These are phyloP conservation scores for Acleris literana DNA, from an alignment of 2,888 invertebrate genomes.

Conservation along the genomic window DNA sequence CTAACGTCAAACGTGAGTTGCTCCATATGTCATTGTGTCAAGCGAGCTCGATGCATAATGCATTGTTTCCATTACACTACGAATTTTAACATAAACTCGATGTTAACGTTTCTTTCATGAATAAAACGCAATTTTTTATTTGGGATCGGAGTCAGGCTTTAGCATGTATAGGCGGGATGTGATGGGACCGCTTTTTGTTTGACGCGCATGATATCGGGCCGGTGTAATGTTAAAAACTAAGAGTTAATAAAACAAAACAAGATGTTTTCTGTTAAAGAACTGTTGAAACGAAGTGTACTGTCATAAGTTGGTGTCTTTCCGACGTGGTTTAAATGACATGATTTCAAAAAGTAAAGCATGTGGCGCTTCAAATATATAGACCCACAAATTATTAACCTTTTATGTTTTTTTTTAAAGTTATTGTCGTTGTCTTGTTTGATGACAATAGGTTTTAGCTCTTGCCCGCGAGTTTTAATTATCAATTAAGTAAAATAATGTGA, in stretches of 20 bases:
- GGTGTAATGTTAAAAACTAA: slow-evolving; percentile 30
- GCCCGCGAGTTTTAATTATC: too few species aligned
- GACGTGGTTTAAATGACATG: too few species aligned
- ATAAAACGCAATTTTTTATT: slow-evolving; percentile 78
- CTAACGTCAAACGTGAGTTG: slow-evolving; percentile 74
- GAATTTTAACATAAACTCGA: slow-evolving; percentile 80
- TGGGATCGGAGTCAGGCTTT: slow-evolving; percentile 50
- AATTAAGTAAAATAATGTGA: too few species aligned
- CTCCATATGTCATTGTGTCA: slow-evolving; percentile 81
- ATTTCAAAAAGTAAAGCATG: too few species aligned
- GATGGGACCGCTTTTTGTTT: slow-evolving; percentile 59
- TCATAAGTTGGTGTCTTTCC: neutral
- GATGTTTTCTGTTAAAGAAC: slow-evolving; percentile 11
- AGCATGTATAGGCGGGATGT: slow-evolving; percentile 49
- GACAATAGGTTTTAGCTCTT: too few species aligned
- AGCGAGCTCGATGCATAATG: slow-evolving; percentile 72
- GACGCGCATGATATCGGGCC: slow-evolving; percentile 7
- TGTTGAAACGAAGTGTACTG: neutral
- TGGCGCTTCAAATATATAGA: too few species aligned
- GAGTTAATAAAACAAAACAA: neutral
- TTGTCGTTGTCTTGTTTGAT: too few species aligned
- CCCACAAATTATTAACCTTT: too few species aligned
- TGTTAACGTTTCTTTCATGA: slow-evolving; percentile 79
- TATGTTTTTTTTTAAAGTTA: too few species aligned
- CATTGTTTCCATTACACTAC: slow-evolving; percentile 83